These are phyloP conservation scores for Hestina assimilis DNA, from an alignment of 1,140 invertebrate genomes.

Conservation along the genomic window DNA sequence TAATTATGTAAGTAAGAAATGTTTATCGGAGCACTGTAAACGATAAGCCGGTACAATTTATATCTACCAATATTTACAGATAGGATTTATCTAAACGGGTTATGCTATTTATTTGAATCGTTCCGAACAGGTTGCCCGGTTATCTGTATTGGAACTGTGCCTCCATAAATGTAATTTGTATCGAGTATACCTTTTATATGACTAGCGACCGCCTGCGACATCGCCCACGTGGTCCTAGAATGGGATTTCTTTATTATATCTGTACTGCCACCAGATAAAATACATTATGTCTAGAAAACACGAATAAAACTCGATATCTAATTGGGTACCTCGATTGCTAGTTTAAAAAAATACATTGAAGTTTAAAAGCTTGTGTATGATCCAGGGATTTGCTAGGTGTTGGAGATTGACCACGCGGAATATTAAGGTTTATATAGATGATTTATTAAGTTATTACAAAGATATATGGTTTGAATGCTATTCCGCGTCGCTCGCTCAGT, in stretches of 20 bases:
- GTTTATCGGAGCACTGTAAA: slow-evolving; percentile 37
- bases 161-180: slow-evolving; percentile 71
- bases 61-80: slow-evolving; percentile 68
- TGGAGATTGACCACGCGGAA: too few relatives aligned
- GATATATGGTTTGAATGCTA: too few relatives aligned
- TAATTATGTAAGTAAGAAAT: slow-evolving; percentile 37
- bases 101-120: slow-evolving; percentile 69
- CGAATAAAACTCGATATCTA: slow-evolving; percentile 11
- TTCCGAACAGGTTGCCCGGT: slow-evolving; percentile 64
- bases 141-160: slow-evolving; percentile 55
- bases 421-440: too few relatives aligned
- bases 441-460: too few relatives aligned
- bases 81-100: slow-evolving; percentile 71
- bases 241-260: slow-evolving; percentile 26
- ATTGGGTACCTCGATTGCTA: too few relatives aligned
- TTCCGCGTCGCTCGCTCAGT: too few relatives aligned
- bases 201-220: slow-evolving; percentile 26
- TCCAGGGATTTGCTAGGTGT: too few relatives aligned
- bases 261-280: slow-evolving; percentile 17
- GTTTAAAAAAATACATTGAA: too few relatives aligned
- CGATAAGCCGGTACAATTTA: slow-evolving; percentile 47
- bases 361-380: too few relatives aligned
- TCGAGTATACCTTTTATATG: slow-evolving; percentile 38
- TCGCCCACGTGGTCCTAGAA: slow-evolving; percentile 31
- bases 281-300: slow-evolving; percentile 2